Evolutionary conservation across 2,797 vertebrate species (phyloP), one percentile per base, ranked within the genome.

Genomic region (Dendrocincla tyrannina): DNA sequence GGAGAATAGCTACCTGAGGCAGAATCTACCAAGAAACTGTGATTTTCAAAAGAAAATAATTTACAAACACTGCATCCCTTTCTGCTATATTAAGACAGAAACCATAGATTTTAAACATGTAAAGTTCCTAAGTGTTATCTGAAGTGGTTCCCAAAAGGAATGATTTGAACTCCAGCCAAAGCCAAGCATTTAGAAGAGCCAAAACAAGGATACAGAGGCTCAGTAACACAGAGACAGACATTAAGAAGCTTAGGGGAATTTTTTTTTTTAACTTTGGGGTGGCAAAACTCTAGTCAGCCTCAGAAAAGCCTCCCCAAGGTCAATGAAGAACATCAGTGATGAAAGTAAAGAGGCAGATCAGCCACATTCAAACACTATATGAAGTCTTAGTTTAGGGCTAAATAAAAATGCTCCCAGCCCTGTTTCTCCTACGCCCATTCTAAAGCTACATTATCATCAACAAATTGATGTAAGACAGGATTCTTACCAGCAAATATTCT

Each of bases 401-500:
- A 73, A 85, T 17, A 33, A 32, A 9, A 80, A 74, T 2, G 5
- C 7, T 14, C 16, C 59, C 17, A 16, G 19, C 3, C 7, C 22
- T 39, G 10, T 78, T 64, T 77, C 11, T 59, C 42, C 27, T 53
- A 15, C 35, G 41, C n/a, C 35, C 10, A 16, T 68, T 91, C 53
- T 50, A 78, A 89, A 78, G 10, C 39, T 37, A 37, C 17, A 37
- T 24, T 27, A n/a, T 23, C 49, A 67, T 30, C 24, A 76, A 75
- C 9, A 88, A 70, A 74, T 14, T 5, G 6, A 64, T 25, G 12
- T 7, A 83, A 76, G 53, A 53, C 33, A 74, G 53, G 63, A 69
- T 50, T 41, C 96, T 97, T 97, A 99, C 99, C 99, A 99, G 81
- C 98, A 99, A 60, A 99, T 98, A 93, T 99, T 99, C 95, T 98